Percentiles rank a stretch among this genome's conserved stretches.
These are phyloP conservation scores for Neotoma lepida DNA, from an alignment of 2,113 vertebrate genomes.

Conservation along the genomic window DNA sequence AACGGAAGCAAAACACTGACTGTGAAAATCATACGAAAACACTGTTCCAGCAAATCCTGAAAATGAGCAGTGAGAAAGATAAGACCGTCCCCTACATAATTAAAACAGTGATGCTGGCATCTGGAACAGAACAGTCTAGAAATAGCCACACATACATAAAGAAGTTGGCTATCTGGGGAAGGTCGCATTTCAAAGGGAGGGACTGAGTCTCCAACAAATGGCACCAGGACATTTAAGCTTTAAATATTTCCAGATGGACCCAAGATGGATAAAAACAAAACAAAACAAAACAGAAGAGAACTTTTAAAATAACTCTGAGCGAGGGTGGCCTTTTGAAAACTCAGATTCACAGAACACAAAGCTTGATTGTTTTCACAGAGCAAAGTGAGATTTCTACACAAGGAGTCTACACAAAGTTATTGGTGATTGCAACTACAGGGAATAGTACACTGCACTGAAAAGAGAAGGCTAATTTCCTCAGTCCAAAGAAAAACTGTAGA, in stretches of 20 bases:
- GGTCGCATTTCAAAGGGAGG: background rate
- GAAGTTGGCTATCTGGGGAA: background rate
- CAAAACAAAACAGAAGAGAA: constrained; percentile 27
- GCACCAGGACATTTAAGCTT: constrained; percentile 40
- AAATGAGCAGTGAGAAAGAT: background rate
- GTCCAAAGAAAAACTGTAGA: background rate
- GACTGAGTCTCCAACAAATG: constrained; percentile 13
- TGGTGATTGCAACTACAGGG: background rate
- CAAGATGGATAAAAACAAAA: background rate
- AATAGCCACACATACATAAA: constrained; percentile 8
- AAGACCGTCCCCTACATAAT: background rate
- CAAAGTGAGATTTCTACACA: background rate
- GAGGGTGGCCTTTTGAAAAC: background rate
- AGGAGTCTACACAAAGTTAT: background rate
- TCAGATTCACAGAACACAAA: background rate
- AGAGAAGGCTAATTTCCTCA: background rate
- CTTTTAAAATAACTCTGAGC: background rate
- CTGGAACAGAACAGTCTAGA: background rate
- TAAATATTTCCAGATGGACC: constrained; percentile 53
- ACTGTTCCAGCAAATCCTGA: background rate
- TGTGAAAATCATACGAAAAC: background rate
- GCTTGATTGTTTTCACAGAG: background rate
- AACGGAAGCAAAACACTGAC: background rate
- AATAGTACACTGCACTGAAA: background rate
- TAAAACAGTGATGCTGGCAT: constrained; percentile 32